These are phyloP conservation scores for Elmis aenea DNA, from an alignment of 2,888 invertebrate species.

Conservation along the genomic window DNA sequence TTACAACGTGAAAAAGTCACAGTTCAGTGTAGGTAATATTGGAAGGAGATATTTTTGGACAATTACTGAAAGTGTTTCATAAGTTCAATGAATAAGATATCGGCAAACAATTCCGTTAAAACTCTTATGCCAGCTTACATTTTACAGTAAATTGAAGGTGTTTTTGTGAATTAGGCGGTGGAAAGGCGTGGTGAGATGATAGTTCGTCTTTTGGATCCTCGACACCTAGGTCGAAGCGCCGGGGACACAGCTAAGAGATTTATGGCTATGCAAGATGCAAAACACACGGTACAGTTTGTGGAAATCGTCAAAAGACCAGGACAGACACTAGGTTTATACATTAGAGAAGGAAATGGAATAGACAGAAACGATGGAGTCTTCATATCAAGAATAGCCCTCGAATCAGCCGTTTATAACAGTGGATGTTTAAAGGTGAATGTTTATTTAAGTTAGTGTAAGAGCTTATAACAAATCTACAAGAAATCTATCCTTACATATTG, in stretches of 20 bases:
- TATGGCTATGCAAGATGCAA: conserved; percentile 67
- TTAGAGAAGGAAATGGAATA: conserved; percentile 98
- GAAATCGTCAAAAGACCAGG: conserved; percentile 99
- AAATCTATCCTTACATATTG: too few species aligned
- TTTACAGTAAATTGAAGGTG: too few species aligned
- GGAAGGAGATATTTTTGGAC: too few species aligned
- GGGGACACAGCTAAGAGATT: conserved; percentile 85
- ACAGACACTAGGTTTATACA: conserved; percentile 95
- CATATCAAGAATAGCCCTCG: conserved; percentile 92
- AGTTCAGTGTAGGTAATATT: too few species aligned
- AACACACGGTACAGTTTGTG: conserved; percentile 75
- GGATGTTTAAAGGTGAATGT: conserved; percentile 79
- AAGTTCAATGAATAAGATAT: too few species aligned
- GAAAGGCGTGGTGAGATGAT: conserved; percentile 94
- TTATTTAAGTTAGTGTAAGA: not conserved
- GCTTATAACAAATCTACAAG: too few species aligned
- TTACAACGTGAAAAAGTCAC: too few species aligned
- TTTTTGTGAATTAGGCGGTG: too few species aligned
- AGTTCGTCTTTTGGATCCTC: conserved; percentile 81
- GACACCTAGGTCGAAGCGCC: conserved; percentile 82
- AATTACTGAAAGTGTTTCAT: too few species aligned
- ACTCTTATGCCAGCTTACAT: too few species aligned
- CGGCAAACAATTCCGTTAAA: too few species aligned
- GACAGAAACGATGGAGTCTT: conserved; percentile 95
- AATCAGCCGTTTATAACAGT: conserved; percentile 95